A percentile compares a stretch with the other conserved stretches of the same genome.
Evolutionary conservation across 1,140 invertebrate species (phyloP).

Genomic region (Cotesia chilonis): DNA sequence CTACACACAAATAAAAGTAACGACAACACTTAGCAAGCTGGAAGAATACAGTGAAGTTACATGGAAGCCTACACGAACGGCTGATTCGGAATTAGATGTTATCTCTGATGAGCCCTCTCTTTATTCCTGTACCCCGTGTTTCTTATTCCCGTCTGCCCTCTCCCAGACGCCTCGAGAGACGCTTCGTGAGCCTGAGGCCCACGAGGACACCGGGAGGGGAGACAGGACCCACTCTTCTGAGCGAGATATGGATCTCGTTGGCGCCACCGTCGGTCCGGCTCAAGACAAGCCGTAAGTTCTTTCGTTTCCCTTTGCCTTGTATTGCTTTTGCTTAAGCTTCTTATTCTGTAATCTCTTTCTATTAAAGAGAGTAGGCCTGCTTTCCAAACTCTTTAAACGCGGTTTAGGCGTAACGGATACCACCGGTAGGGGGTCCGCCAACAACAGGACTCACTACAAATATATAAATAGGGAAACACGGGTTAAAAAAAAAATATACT

Average conservation of each 20-base stretch:
- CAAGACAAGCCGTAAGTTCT: conserved; percentile 34
- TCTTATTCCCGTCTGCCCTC: conserved; percentile 7
- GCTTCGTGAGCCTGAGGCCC: not conserved
- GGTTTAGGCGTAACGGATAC: conserved; percentile 60
- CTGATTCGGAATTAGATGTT: conserved; percentile 63
- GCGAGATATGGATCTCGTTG: conserved; percentile 59
- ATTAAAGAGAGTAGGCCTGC: not conserved
- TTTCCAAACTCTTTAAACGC: conserved; percentile 49
- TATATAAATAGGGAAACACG: not conserved
- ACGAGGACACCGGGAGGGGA: conserved; percentile 8
- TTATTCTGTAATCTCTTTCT: conserved; percentile 1
- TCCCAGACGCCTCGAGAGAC: not conserved
- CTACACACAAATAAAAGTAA: conserved; percentile 22
- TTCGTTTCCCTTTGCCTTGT: not conserved
- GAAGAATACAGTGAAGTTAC: conserved; percentile 32
- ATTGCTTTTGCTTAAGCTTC: not conserved
- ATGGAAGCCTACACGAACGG: conserved; percentile 46
- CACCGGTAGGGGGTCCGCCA: conserved; percentile 48
- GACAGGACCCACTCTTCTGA: conserved; percentile 38
- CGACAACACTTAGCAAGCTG: conserved; percentile 39
- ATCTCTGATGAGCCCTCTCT: conserved; percentile 58
- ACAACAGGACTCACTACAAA: no score
- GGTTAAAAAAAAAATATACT: not conserved
- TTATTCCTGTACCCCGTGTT: conserved; percentile 31
- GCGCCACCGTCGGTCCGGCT: conserved; percentile 53